Conservation (phyloP, 37 sponge, comb jelly and placozoan species). For the Agelas oroides region DNA sequence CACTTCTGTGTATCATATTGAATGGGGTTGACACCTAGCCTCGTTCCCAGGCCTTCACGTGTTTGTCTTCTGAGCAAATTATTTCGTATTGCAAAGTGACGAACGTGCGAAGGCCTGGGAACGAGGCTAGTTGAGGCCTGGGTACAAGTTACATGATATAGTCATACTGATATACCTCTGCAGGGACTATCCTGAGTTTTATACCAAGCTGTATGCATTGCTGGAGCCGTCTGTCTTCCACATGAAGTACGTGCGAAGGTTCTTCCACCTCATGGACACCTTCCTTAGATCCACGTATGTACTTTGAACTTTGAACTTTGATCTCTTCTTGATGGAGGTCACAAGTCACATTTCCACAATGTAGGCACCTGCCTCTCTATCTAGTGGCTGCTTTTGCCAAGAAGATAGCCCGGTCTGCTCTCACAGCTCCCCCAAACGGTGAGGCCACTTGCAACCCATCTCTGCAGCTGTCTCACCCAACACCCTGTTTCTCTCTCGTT, state of each 20-base stretch:
- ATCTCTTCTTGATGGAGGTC: neutral
- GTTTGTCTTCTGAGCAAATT: no score
- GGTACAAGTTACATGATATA: neutral
- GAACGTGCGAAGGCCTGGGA: no score
- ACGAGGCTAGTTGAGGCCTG: neutral
- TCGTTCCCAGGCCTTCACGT: no score
- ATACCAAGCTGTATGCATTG: conserved; percentile 83
- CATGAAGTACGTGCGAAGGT: conserved; percentile 78
- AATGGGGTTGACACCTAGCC: no score
- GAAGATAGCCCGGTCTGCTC: conserved; percentile 80
- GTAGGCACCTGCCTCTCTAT: conserved; percentile 92
- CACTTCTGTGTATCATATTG: no score
- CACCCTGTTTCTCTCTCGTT: no score
- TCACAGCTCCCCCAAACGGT: conserved; percentile 90
- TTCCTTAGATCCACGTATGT: conserved; percentile 87
- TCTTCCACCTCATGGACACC: conserved; percentile 88
- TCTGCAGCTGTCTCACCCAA: neutral
- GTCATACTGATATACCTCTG: neutral
- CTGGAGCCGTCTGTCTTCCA: conserved; percentile 73
- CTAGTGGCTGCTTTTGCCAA: conserved; percentile 95
- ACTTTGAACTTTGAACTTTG: neutral
- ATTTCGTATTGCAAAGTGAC: no score
- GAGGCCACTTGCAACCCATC: neutral
- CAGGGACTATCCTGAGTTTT: conserved; percentile 97
- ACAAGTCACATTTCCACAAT: neutral